phyloP scores from a whole-genome alignment of 2,113 vertebrate species.

The Synchiropus splendidus region DNA sequence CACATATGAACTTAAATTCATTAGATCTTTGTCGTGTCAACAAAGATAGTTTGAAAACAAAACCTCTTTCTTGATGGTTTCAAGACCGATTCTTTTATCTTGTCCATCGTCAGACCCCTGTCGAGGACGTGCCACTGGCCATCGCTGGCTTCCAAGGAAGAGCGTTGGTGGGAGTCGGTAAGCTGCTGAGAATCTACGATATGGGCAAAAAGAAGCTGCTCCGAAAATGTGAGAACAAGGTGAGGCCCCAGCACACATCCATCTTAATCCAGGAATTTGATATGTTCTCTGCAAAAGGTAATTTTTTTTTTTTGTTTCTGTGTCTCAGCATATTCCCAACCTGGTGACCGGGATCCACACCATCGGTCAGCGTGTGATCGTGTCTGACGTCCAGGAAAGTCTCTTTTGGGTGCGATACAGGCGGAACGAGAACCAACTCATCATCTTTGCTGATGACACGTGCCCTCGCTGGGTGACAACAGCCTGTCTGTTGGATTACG shows the following conservation, averaged over 20 bases:
- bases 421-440: constrained; percentile 95
- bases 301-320: background rate
- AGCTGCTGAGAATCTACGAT: constrained; percentile 91
- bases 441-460: constrained; percentile 96
- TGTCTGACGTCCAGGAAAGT: constrained; percentile 93
- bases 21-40: too few relatives aligned
- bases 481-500: constrained; percentile 88
- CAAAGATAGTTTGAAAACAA: too few relatives aligned
- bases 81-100: too few relatives aligned
- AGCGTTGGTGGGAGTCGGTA: constrained; percentile 87
- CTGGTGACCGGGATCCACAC: constrained; percentile 91
- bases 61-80: too few relatives aligned
- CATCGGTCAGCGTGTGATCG: constrained; percentile 89
- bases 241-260: constrained; percentile 38
- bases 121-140: constrained; percentile 91
- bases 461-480: constrained; percentile 96
- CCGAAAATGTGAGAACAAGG: constrained; percentile 97
- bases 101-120: constrained; percentile 79
- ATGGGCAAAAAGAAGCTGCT: constrained; percentile 96
- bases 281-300: background rate
- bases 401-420: constrained; percentile 97
- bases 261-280: background rate
- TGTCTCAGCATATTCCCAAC: constrained; percentile 86
- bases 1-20: too few relatives aligned
- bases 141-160: constrained; percentile 93